Conservation (phyloP, 1,140 invertebrate genomes). For the Pachypsylla venusta region DNA sequence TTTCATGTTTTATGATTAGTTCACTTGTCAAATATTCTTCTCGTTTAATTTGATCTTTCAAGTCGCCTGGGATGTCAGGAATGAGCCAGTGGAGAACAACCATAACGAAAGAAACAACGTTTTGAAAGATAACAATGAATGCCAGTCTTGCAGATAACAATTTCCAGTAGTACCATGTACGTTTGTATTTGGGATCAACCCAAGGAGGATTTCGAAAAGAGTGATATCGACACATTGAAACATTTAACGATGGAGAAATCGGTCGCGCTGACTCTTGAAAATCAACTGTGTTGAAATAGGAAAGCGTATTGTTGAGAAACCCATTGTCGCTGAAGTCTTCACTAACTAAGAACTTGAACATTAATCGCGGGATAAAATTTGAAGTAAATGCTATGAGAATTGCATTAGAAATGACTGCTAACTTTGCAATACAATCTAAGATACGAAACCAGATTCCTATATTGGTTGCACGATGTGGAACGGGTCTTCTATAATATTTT, state of each 20-base stretch:
- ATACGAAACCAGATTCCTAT: conserved; percentile 90
- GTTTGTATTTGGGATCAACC: conserved; percentile 42
- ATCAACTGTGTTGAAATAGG: conserved; percentile 61
- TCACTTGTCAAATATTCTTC: conserved; percentile 80
- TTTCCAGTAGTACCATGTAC: conserved; percentile 73
- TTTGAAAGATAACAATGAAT: conserved; percentile 74
- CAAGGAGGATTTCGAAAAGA: conserved; percentile 67
- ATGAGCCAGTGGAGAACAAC: conserved; percentile 73
- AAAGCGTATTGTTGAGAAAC: conserved; percentile 70
- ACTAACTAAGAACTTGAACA: conserved; percentile 53
- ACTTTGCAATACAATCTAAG: conserved; percentile 71
- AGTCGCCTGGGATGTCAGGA: conserved; percentile 61
- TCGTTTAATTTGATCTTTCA: conserved; percentile 62
- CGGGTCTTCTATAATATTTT: conserved; percentile 64
- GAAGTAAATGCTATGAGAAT: conserved; percentile 99
- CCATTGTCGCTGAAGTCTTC: conserved; percentile 46
- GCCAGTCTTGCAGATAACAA: conserved; percentile 74
- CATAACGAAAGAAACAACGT: conserved; percentile 55
- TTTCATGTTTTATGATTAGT: conserved; percentile 70
- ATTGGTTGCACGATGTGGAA: conserved; percentile 64
- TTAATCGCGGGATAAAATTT: conserved; percentile 84
- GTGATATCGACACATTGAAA: conserved; percentile 51
- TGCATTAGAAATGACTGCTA: conserved; percentile 87
- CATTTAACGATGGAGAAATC: conserved; percentile 31
- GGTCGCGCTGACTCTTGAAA: conserved; percentile 38